Base-by-base conservation (phyloP, 1,140 invertebrate species). In the Nymphalis io region DNA sequence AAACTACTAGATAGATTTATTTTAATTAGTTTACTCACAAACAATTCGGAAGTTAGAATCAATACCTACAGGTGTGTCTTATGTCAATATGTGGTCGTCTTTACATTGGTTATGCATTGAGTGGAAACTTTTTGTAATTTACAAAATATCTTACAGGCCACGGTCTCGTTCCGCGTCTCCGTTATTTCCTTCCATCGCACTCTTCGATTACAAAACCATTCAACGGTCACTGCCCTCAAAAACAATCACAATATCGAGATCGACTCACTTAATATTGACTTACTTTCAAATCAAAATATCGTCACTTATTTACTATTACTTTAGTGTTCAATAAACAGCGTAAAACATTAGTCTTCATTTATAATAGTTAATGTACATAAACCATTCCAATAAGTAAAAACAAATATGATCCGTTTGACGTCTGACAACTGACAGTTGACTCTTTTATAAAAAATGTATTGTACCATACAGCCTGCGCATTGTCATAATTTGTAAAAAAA, bases 161-260 rank as follows among this genome's bases (percentile, higher is more conserved):
- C 75, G 73, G 20, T 78, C 78, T 18, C 65, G 66, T 21, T 79
- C 78, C 21, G 75, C 70, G 33, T 80, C 81, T 13, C 70, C 75
- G 60, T 72, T 68, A 51, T 81, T 79, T 33, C 73, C 79, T 53
- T 85, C 84, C 84, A 85, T 87, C 42, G 38, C 60, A 20, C 18
- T 55, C 57, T 20, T 46, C n/a, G 55, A 55, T 69, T 44, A 69
- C 60, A 59, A 75, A 72, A 67, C 57, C 64, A 67, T 65, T 46
- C 20, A 53, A 53, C 40, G 40, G 42, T 67, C 70, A 72, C 64
- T 40, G 48, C 23, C 27, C 64, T 61, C 59, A 68, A 39, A 15
- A 60, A 20, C 57, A 23, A 48, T 48, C 63, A 58, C 63, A 66
- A 46, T 15, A 46, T 20, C 33, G n/a, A 51, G 16, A 51, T 51